These are phyloP conservation scores for Odocoileus virginianus DNA, from an alignment of 2,113 vertebrate genomes.

Conservation along the genomic window DNA sequence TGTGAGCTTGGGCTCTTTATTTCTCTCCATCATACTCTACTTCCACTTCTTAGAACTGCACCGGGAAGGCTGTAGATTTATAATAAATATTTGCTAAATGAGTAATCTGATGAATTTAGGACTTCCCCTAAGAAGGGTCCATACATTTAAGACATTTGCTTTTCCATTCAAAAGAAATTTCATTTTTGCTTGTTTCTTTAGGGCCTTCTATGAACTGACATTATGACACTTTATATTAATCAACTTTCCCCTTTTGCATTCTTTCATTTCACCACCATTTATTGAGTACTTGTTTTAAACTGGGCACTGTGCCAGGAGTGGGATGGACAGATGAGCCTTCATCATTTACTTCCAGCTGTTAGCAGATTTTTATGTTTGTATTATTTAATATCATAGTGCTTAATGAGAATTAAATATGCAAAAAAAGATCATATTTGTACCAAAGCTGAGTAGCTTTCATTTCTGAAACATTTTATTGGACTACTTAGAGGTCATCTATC, in stretches of 20 bases:
- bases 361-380: not conserved
- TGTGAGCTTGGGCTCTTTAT: not conserved
- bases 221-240: not conserved
- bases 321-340: not conserved
- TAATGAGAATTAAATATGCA: not conserved
- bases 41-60: not conserved
- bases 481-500: not conserved
- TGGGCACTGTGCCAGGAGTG: not conserved
- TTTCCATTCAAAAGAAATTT: not conserved
- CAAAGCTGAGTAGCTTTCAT: not conserved
- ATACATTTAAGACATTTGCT: not conserved
- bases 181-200: not conserved
- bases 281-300: not conserved
- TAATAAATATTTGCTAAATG: not conserved
- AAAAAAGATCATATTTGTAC: not conserved
- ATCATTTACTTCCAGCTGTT: not conserved
- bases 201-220: not conserved
- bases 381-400: not conserved
- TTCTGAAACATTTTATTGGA: not conserved
- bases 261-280: not conserved
- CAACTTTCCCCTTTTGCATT: not conserved
- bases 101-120: not conserved
- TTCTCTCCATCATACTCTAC: not conserved
- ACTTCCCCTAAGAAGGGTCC: not conserved
- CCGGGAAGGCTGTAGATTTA: not conserved